phyloP scores from a whole-genome alignment of 2,888 invertebrate genomes.

The Colletes collaris region DNA sequence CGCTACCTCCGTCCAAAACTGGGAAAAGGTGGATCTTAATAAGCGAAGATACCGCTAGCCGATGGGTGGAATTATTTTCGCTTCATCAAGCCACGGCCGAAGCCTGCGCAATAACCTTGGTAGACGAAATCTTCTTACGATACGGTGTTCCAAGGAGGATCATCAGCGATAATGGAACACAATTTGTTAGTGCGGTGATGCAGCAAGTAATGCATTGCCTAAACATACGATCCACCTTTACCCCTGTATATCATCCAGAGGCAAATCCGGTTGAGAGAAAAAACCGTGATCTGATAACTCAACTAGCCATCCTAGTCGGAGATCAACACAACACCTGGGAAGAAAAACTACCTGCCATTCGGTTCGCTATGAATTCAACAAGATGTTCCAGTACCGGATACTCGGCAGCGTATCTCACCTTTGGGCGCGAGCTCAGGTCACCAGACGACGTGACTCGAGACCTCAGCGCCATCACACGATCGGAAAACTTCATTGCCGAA shows the following conservation, averaged over 20 bases:
- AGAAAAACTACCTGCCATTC: slow-evolving; percentile 72
- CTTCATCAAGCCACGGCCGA: slow-evolving; percentile 71
- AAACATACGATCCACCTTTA: neutral
- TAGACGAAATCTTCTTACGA: slow-evolving; percentile 76
- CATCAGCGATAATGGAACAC: slow-evolving; percentile 77
- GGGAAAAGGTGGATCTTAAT: slow-evolving; percentile 60
- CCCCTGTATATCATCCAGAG: slow-evolving; percentile 64
- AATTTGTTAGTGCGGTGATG: slow-evolving; percentile 76
- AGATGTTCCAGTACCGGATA: slow-evolving; percentile 70
- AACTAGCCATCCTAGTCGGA: slow-evolving; percentile 69
- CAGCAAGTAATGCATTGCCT: slow-evolving; percentile 68
- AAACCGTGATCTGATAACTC: slow-evolving; percentile 75
- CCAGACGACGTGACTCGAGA: slow-evolving; percentile 5
- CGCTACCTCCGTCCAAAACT: slow-evolving; percentile 40
- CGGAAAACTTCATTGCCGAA: slow-evolving; percentile 21
- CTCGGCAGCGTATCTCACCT: slow-evolving; percentile 76
- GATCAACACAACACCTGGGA: slow-evolving; percentile 72
- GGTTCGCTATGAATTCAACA: slow-evolving; percentile 80
- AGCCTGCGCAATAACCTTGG: slow-evolving; percentile 66
- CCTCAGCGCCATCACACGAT: neutral
- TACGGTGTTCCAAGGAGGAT: slow-evolving; percentile 75
- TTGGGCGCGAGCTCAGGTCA: slow-evolving; percentile 75
- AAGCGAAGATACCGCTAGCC: slow-evolving; percentile 56
- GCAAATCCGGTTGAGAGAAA: slow-evolving; percentile 76
- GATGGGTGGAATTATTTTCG: slow-evolving; percentile 77